Evolutionary conservation across 2,113 vertebrate genomes (phyloP).

Genomic region (Eretmochelys imbricata): DNA sequence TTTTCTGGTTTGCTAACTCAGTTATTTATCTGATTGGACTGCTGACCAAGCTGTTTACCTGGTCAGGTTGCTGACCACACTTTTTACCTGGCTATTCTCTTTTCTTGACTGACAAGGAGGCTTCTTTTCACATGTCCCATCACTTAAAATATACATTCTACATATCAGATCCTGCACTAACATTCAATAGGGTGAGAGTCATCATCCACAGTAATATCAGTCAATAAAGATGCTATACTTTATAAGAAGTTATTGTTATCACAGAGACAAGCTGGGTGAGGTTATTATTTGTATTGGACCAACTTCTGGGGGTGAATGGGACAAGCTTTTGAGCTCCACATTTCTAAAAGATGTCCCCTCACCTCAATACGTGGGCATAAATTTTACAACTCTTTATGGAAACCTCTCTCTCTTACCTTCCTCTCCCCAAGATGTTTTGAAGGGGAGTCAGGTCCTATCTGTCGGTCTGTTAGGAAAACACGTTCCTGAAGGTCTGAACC

Average conservation of each 20-base stretch:
- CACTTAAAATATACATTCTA: not conserved
- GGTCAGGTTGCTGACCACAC: not conserved
- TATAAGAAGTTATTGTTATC: not conserved
- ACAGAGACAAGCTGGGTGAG: not conserved
- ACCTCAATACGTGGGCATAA: not conserved
- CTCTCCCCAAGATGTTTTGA: not conserved
- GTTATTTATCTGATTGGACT: no score
- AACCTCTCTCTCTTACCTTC: not conserved
- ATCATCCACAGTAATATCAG: not conserved
- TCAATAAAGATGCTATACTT: not conserved
- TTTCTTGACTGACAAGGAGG: not conserved
- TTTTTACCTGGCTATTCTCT: not conserved
- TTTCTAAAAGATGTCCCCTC: not conserved
- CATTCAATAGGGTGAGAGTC: not conserved
- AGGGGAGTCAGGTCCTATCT: not conserved
- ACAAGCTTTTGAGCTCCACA: not conserved
- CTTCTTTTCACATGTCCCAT: not conserved
- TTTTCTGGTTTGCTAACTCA: not conserved
- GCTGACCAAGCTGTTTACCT: not conserved
- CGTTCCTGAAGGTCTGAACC: not conserved
- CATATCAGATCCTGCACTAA: not conserved
- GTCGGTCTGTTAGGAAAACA: not conserved
- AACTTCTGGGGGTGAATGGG: not conserved
- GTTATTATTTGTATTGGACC: not conserved
- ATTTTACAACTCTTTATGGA: not conserved